Percentiles rank a stretch among this genome's conserved stretches.
Evolutionary conservation across 1,140 invertebrate species (phyloP).

Genomic region (Phocides pigmalion): DNA sequence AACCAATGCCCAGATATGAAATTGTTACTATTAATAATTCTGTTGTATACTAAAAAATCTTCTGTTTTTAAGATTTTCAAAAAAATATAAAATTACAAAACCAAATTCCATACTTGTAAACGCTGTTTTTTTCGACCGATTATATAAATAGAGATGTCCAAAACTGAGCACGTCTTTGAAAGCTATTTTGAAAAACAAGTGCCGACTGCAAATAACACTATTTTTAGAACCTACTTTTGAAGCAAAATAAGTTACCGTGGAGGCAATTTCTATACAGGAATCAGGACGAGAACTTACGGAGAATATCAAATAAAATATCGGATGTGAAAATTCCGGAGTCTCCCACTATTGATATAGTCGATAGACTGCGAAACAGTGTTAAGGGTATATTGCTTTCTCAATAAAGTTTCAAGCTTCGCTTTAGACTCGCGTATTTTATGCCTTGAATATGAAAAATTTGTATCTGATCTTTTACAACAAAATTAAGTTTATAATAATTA

Average conservation of each 20-base stretch:
- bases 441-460: conserved; percentile 8
- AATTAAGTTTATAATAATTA: no score
- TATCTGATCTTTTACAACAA: neutral
- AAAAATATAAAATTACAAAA: no score
- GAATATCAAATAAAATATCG: conserved; percentile 37
- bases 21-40: no score
- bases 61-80: no score
- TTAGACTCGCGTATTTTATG: conserved; percentile 16
- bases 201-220: neutral
- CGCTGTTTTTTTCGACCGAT: no score
- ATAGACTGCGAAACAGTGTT: conserved; percentile 25
- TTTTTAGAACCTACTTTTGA: neutral
- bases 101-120: no score
- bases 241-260: conserved; percentile 11
- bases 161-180: no score
- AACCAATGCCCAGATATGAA: no score
- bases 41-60: no score
- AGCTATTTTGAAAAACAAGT: no score
- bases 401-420: conserved; percentile 24
- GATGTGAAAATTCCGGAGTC: conserved; percentile 13
- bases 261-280: conserved; percentile 21
- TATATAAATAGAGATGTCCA: no score
- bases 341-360: conserved; percentile 23
- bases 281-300: conserved; percentile 36
- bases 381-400: conserved; percentile 27